Evolutionary conservation across 2,888 invertebrate species (phyloP), one percentile per base, ranked within the genome.

Genomic region (Leptothorax acervorum): DNA sequence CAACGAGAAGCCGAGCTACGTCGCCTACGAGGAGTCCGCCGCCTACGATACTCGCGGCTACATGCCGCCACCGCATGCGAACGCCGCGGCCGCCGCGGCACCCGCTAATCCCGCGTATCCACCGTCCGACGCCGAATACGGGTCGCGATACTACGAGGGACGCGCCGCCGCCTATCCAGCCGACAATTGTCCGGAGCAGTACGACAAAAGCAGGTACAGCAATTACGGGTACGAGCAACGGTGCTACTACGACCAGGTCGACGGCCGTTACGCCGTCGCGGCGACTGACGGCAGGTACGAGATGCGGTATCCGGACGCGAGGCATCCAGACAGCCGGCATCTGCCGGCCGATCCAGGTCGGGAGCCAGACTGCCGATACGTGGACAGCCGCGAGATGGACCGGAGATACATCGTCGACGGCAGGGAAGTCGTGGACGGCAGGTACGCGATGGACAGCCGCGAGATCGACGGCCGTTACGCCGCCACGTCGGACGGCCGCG

Each of bases 201-300:
- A 94, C 62, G 83, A 93, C 62, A 92, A 93, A 79, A 73, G 83
- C 55, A 89, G 94, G 79, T 94, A 94, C 83, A 35, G 23, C 62
- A 90, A 89, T 79, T 93, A 93, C 82, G 90, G 89, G 12, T 92
- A 93, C 83, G 92, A 91, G 4, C 79, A 81, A 18, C 87, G 92
- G 60, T 82, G 87, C 11, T 92, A 93, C 85, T 93, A 93, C 83
- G 91, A 91, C 35, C 78, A 78, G 18, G 85, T 88, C 9, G 93
- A 92, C 39, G 88, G 87, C 11, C 88, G 92, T 65, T 93, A 92
- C 75, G 75, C 90, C 48, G 65, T 65, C 65, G 48, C 66, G 8
- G 62, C 92, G 0, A 63, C 88, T 28, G 92, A 92, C 3, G 85
- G 86, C 70, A 89, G 93, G 91, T 66, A 73, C 90, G 45, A 91